A percentile compares a stretch with the other conserved stretches of the same genome.
phyloP scores from a whole-genome alignment of 2,113 vertebrate genomes.

The Coracopsis vasa region DNA sequence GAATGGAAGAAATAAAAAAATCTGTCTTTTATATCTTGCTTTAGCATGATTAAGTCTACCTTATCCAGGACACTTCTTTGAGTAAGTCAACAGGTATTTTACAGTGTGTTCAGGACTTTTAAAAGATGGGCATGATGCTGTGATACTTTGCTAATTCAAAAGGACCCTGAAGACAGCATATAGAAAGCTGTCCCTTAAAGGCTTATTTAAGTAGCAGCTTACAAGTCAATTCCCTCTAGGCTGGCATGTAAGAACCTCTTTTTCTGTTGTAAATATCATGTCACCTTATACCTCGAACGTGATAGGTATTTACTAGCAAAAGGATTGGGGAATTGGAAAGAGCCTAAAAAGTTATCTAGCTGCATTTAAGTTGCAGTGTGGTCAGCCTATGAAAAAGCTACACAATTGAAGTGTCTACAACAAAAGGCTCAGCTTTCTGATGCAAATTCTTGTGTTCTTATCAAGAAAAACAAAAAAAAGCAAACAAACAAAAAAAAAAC shows the following conservation, averaged over 20 bases:
- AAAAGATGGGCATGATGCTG: background rate
- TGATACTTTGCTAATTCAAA: background rate
- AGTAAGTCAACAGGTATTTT: background rate
- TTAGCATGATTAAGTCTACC: background rate
- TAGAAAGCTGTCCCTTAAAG: background rate
- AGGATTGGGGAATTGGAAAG: background rate
- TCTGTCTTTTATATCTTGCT: background rate
- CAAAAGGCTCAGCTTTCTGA: background rate
- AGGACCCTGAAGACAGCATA: background rate
- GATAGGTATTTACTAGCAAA: background rate
- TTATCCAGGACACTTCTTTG: background rate
- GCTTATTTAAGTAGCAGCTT: background rate
- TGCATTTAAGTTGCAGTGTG: background rate
- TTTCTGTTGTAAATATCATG: background rate
- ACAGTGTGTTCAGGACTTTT: background rate
- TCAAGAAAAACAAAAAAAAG: background rate
- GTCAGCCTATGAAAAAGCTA: background rate
- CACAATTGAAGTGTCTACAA: background rate
- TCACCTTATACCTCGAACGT: background rate
- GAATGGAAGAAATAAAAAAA: slow-evolving; percentile 14
- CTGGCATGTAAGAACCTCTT: background rate
- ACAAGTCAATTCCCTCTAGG: background rate
- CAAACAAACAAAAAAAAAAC: background rate
- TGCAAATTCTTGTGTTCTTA: background rate
- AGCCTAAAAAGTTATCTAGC: background rate